These are phyloP conservation scores for Dipodomys spectabilis DNA, from an alignment of 2,113 vertebrate genomes.

Conservation along the genomic window DNA sequence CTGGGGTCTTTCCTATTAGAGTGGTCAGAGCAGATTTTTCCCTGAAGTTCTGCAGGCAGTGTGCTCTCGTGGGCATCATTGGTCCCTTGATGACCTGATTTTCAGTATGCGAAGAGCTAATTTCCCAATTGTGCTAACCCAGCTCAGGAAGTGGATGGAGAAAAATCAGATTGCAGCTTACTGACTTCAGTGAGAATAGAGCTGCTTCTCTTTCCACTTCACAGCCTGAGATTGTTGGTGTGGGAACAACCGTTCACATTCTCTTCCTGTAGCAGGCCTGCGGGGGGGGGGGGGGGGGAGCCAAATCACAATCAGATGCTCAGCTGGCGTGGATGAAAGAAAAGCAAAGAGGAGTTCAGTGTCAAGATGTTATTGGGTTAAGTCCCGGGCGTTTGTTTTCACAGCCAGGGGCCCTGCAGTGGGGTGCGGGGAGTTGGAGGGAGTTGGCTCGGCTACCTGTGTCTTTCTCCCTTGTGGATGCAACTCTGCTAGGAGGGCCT, in stretches of 20 bases:
- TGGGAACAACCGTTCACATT: not conserved
- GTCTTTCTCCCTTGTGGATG: not conserved
- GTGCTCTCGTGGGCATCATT: not conserved
- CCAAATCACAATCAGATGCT: constrained; percentile 38
- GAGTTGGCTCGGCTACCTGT: not conserved
- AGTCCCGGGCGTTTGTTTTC: not conserved
- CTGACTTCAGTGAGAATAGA: constrained; percentile 11
- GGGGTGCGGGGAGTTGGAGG: not conserved
- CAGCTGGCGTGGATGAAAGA: not conserved
- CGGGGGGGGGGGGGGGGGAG: not conserved
- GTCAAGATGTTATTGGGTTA: not conserved
- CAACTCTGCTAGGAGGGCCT: not conserved
- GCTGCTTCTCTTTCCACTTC: constrained; percentile 14
- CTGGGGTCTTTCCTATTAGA: not conserved
- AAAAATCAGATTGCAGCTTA: not conserved
- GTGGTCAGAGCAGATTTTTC: not conserved
- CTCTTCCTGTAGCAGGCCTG: constrained; percentile 29
- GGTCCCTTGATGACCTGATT: not conserved
- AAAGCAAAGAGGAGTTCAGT: constrained; percentile 42
- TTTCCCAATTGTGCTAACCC: not conserved
- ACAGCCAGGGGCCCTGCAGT: not conserved
- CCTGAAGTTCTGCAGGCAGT: not conserved
- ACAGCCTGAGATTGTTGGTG: constrained; percentile 28
- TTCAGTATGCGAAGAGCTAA: not conserved
- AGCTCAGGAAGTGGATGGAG: not conserved